These are phyloP conservation scores for Malacoraja senta DNA, from an alignment of 2,797 vertebrate genomes.

Conservation along the genomic window DNA sequence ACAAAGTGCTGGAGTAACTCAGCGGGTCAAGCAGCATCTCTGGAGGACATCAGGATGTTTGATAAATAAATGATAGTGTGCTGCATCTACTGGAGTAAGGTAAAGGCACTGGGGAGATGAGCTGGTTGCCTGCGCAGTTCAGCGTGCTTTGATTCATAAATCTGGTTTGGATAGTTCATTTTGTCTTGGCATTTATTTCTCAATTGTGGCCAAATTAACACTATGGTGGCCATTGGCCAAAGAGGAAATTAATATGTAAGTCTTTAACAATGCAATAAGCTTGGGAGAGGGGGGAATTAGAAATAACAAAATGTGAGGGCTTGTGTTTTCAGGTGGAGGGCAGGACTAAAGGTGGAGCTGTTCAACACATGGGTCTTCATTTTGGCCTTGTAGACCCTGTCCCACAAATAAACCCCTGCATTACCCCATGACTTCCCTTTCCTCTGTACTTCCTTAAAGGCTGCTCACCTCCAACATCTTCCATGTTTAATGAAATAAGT, in stretches of 20 bases:
- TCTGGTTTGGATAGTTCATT: too few species aligned
- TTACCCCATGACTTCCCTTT: not conserved
- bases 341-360: not conserved
- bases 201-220: too few species aligned
- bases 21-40: not conserved
- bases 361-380: not conserved
- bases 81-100: too few species aligned
- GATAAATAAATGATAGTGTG: too few species aligned
- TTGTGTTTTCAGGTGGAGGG: not conserved
- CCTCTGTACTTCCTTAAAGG: not conserved
- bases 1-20: too few species aligned
- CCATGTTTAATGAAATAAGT: too few species aligned
- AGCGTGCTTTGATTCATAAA: too few species aligned
- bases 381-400: not conserved
- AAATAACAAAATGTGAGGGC: not conserved
- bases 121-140: not conserved
- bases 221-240: too few species aligned
- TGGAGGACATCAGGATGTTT: not conserved
- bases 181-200: too few species aligned
- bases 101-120: not conserved
- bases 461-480: not conserved
- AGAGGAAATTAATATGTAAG: too few species aligned
- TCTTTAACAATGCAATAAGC: not conserved
- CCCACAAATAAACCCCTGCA: not conserved
- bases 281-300: too few species aligned